A percentile compares a stretch with the other conserved stretches of the same genome.
Evolutionary conservation across 2,797 vertebrate genomes (phyloP).

Genomic region (Pogoniulus pusillus): DNA sequence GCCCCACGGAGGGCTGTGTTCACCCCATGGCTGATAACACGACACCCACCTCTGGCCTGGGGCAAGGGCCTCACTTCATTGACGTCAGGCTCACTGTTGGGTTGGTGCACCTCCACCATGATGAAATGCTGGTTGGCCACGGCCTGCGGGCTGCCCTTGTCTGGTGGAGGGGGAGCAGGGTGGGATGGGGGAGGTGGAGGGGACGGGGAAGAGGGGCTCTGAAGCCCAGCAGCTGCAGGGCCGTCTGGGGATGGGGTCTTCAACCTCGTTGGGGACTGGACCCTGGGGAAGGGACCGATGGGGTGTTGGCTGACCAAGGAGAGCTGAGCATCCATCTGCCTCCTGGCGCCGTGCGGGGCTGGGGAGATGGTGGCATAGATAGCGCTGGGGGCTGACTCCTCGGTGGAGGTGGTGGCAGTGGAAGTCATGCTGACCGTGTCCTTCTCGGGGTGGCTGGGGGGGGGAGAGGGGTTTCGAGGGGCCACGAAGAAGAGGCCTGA

Average conservation of each 20-base stretch:
- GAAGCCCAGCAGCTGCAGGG: background rate
- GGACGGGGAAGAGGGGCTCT: constrained; percentile 43
- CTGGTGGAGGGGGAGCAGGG: background rate
- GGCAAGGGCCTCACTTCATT: constrained; percentile 94
- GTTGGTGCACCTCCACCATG: constrained; percentile 93
- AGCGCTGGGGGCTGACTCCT: constrained; percentile 52
- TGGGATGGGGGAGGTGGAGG: constrained; percentile 41
- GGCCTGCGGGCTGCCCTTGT: constrained; percentile 51
- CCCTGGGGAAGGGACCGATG: constrained; percentile 92
- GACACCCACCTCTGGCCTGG: constrained; percentile 87
- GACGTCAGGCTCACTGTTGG: constrained; percentile 92
- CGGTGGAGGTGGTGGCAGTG: constrained; percentile 9
- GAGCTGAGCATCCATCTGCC: constrained; percentile 77
- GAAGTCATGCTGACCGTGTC: constrained; percentile 67
- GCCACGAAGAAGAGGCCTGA: constrained; percentile 88
- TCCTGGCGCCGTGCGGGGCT: constrained; percentile 46
- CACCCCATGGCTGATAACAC: accelerated
- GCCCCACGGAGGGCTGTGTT: background rate
- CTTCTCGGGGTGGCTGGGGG: constrained; percentile 35
- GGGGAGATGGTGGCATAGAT: constrained; percentile 74
- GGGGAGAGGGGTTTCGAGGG: constrained; percentile 70
- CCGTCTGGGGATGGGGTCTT: constrained; percentile 57
- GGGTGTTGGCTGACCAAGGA: constrained; percentile 81
- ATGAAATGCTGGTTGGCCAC: constrained; percentile 87
- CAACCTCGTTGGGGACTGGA: constrained; percentile 85